phyloP scores from a whole-genome alignment of 2,888 invertebrate species.

The Drosophila falleni region DNA sequence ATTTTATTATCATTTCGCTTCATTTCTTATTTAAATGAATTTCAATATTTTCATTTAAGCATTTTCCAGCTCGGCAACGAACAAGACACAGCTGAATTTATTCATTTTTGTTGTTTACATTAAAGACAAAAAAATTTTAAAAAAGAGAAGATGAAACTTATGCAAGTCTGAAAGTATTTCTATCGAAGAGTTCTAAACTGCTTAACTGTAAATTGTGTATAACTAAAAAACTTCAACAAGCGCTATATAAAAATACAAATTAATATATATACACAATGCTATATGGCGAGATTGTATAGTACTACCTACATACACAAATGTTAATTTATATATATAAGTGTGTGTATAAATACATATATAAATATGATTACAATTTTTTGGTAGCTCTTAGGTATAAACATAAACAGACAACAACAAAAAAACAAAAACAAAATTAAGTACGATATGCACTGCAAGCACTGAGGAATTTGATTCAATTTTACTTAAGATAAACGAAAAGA shows the following conservation, averaged over 20 bases:
- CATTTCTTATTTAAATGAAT: background rate
- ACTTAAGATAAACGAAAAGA: conserved; percentile 70
- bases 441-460: conserved; percentile 86
- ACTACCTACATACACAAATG: conserved; percentile 10
- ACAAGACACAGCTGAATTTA: conserved; percentile 31
- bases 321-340: conserved; percentile 5
- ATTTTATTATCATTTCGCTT: conserved; percentile 10
- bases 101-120: conserved; percentile 8
- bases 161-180: conserved; percentile 76
- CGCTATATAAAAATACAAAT: conserved; percentile 31
- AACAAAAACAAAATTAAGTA: conserved; percentile 52
- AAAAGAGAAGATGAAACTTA: conserved; percentile 46
- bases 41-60: background rate
- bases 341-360: conserved; percentile 16
- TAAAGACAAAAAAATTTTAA: conserved; percentile 9
- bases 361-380: conserved; percentile 44
- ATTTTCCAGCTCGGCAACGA: conserved; percentile 29
- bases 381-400: conserved; percentile 48
- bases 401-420: conserved; percentile 39
- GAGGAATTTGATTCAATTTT: conserved; percentile 86
- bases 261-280: conserved; percentile 8
- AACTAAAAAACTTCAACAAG: conserved; percentile 35
- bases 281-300: conserved; percentile 11
- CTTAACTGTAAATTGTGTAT: conserved; percentile 68
- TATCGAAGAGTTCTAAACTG: conserved; percentile 76